Base-by-base conservation (phyloP, 2,888 invertebrate genomes). In the Drosophila neoperkinsi region DNA sequence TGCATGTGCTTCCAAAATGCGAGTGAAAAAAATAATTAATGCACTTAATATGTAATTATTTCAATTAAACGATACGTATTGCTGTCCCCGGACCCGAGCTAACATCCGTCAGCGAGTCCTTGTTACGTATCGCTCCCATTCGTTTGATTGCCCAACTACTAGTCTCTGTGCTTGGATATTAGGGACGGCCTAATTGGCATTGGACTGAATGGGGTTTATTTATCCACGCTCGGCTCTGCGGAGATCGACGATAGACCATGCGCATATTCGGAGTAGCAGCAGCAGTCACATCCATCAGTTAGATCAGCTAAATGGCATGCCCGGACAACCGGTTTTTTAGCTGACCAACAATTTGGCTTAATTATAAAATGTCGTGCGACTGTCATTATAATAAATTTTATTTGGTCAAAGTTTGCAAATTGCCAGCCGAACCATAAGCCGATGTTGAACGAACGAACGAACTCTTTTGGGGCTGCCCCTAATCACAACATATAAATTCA, bases 41-140 rank as follows among this genome's bases (percentile, higher is more conserved):
- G 87, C 91, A 90, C 81, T 90, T 91, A 92, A 91, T 91, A 84
- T 91, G 84, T 91, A 91, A 91, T 92, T 91, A 91, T 91, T 91
- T 91, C 91, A 91, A 91, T 91, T 91, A 91, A 91, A 82, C 77
- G 70, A 74, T 82, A 78, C 77, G 70, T 74, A 57, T 64, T 41
- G 43, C 76, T 53, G 53, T 57, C 52, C 62, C 65, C 56, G 30
- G 28, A 21, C 41, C 49, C 34, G 51, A 71, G 53, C 43, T 41
- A 56, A 51, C 63, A 36, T 74, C 53, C 70, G 38, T 62, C 62
- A 56, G 56, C 52, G 64, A 51, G 75, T 73, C 74, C 84, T 81
- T 71, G 76, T 52, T 52, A 13, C 30, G 30, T 71, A 53, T 57
- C 57, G 68, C 56, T 46, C 30, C 36, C 56, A 61, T 58, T 43